phyloP scores from a whole-genome alignment of 1,140 invertebrate species.

The Bombus waltoni region DNA sequence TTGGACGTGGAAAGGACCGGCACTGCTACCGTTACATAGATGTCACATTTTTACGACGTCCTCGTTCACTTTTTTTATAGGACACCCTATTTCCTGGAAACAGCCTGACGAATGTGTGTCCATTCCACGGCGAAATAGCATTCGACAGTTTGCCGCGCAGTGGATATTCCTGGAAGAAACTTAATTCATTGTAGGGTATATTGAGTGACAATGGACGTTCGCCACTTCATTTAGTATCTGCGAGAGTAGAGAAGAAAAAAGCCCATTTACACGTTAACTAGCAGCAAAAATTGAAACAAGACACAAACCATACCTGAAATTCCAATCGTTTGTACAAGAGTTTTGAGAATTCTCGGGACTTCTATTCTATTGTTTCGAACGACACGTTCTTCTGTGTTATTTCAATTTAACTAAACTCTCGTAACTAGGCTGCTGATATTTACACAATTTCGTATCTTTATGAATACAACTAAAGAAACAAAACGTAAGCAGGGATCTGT shows the following conservation, averaged over 20 bases:
- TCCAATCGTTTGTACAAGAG: not conserved
- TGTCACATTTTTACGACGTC: constrained; percentile 31
- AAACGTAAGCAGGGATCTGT: not conserved
- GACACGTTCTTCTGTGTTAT: not conserved
- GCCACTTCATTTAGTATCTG: not conserved
- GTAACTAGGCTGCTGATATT: too few species aligned
- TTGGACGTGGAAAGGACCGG: not conserved
- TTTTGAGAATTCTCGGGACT: not conserved
- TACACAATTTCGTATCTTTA: not conserved
- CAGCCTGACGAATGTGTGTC: constrained; percentile 14
- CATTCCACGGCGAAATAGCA: constrained; percentile 18
- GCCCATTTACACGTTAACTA: not conserved
- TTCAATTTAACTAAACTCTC: not conserved
- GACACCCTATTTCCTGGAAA: constrained; percentile 37
- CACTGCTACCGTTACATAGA: constrained; percentile 17
- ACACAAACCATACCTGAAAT: not conserved
- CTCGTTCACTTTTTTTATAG: not conserved
- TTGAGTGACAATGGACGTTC: not conserved
- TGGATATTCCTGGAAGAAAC: not conserved
- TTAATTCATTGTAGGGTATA: not conserved
- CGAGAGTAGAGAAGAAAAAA: not conserved
- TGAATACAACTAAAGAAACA: not conserved
- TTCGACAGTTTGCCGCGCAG: not conserved
- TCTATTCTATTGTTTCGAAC: too few species aligned
- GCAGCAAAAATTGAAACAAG: not conserved